phyloP scores from a whole-genome alignment of 2,888 invertebrate species.

The Calameuta pallipes region DNA sequence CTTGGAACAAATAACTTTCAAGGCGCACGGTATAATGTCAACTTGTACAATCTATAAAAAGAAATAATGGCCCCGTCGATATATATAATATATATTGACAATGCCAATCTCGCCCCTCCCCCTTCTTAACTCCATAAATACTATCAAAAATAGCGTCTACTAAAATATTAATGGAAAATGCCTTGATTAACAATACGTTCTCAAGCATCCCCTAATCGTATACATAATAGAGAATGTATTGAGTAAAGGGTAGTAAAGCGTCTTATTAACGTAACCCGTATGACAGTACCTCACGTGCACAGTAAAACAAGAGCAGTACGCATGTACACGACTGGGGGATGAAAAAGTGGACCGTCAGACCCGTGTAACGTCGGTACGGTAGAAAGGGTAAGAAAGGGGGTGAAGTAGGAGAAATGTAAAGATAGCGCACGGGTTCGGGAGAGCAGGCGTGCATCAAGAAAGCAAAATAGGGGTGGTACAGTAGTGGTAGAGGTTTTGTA shows the following conservation, averaged over 20 bases:
- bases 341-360: background rate
- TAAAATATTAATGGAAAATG: background rate
- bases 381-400: background rate
- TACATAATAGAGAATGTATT: background rate
- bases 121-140: too few species aligned
- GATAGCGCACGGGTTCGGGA: background rate
- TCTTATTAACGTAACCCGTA: background rate
- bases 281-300: background rate
- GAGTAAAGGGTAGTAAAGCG: background rate
- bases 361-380: background rate
- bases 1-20: background rate
- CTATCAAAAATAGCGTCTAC: too few species aligned
- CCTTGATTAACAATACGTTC: background rate
- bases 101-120: too few species aligned
- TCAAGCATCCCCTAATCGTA: background rate
- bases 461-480: background rate
- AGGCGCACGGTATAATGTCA: background rate
- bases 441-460: background rate
- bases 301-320: background rate
- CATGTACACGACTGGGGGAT: background rate
- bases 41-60: background rate
- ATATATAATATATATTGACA: background rate
- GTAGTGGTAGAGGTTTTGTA: background rate
- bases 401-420: background rate
- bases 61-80: background rate